Percentiles rank a stretch among this genome's conserved stretches.
Evolutionary conservation across 1,140 invertebrate genomes (phyloP).

Genomic region (Holcopasites calliopsidis): DNA sequence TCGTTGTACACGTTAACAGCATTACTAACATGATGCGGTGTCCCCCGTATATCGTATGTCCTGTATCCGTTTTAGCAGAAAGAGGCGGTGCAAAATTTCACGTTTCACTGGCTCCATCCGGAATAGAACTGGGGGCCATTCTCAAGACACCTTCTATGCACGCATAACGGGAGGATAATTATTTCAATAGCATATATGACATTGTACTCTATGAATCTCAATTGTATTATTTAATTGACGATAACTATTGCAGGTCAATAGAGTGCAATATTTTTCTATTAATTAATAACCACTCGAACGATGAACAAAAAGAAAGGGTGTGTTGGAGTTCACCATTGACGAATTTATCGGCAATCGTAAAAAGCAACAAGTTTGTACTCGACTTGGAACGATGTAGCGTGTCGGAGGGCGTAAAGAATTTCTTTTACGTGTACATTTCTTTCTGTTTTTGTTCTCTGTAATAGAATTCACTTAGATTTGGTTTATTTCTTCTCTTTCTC

Average conservation of each 20-base stretch:
- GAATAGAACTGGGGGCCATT: not conserved
- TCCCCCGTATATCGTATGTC: constrained; percentile 40
- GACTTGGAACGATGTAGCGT: constrained; percentile 21
- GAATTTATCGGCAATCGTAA: constrained; percentile 28
- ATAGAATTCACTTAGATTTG: constrained; percentile 16
- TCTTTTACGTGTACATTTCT: constrained; percentile 28
- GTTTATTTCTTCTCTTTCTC: constrained; percentile 42
- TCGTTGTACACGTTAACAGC: constrained; percentile 50
- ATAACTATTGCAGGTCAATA: constrained; percentile 52
- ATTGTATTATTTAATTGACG: constrained; percentile 44
- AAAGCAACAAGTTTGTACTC: constrained; percentile 20
- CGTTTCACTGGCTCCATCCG: constrained; percentile 14
- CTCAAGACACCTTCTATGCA: not conserved
- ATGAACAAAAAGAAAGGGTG: constrained; percentile 35
- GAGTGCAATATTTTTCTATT: constrained; percentile 63
- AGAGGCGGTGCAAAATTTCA: constrained; percentile 58
- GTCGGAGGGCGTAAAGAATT: constrained; percentile 33
- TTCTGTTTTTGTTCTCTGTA: not conserved
- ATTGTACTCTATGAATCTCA: constrained; percentile 46
- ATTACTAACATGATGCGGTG: constrained; percentile 44
- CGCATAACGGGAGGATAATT: constrained; percentile 14
- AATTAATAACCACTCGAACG: constrained; percentile 32
- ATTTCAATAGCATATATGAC: constrained; percentile 29
- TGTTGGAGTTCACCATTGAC: constrained; percentile 27
- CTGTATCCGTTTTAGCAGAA: constrained; percentile 55